These are phyloP conservation scores for Achroia grisella DNA, from an alignment of 1,140 invertebrate genomes.

Conservation along the genomic window DNA sequence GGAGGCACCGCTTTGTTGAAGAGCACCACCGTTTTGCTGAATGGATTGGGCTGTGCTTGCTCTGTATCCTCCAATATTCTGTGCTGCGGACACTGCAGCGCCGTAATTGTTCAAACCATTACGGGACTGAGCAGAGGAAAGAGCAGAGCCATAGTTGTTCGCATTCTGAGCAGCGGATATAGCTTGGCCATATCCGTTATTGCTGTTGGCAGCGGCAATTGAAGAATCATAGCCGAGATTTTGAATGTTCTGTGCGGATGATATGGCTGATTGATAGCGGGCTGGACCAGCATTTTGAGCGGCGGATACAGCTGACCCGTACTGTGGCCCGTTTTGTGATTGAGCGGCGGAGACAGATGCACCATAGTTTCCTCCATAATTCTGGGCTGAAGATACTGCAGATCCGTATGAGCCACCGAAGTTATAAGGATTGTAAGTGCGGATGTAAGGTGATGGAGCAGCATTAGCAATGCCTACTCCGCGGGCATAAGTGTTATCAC, in stretches of 20 bases:
- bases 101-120: constrained; percentile 21
- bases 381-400: constrained; percentile 27
- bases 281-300: constrained; percentile 21
- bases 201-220: constrained; percentile 24
- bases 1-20: constrained; percentile 43
- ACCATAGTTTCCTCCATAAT: constrained; percentile 30
- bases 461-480: constrained; percentile 28
- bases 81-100: constrained; percentile 34
- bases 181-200: constrained; percentile 29
- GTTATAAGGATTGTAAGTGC: constrained; percentile 10
- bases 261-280: constrained; percentile 23
- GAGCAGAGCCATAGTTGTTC: constrained; percentile 12
- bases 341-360: constrained; percentile 38
- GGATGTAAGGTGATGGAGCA: constrained; percentile 15
- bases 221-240: constrained; percentile 26
- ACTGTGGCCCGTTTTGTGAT: constrained; percentile 19
- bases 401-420: constrained; percentile 17
- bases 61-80: constrained; percentile 32
- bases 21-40: constrained; percentile 27
- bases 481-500: constrained; percentile 15
- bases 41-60: constrained; percentile 39
- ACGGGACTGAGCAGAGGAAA: constrained; percentile 14
- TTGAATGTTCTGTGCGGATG: constrained; percentile 24
- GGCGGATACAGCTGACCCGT: constrained; percentile 25
- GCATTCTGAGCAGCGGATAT: constrained; percentile 34